These are phyloP conservation scores for Arctocebus calabarensis DNA, from an alignment of 2,797 vertebrate genomes.

Conservation along the genomic window DNA sequence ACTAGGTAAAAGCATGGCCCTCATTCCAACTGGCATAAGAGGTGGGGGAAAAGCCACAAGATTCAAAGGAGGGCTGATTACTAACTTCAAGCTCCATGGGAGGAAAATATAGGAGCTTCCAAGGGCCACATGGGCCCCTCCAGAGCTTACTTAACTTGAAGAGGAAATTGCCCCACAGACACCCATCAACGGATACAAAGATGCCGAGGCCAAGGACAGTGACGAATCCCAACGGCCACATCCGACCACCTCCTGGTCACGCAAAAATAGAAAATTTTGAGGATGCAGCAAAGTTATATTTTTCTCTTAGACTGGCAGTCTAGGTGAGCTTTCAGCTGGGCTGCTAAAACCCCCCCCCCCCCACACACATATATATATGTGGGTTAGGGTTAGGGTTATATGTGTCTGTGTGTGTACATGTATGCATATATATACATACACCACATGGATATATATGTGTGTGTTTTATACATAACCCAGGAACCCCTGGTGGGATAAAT, in stretches of 20 bases:
- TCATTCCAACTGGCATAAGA: not conserved
- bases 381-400: too few species aligned
- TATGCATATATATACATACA: too few species aligned
- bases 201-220: not conserved
- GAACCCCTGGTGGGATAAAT: not conserved
- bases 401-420: too few species aligned
- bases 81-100: not conserved
- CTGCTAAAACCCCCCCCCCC: not conserved
- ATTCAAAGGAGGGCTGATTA: not conserved
- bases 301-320: not conserved
- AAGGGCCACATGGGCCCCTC: slow-evolving; percentile 1
- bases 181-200: slow-evolving; percentile 73
- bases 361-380: too few species aligned
- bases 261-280: slow-evolving; percentile 56
- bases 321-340: not conserved
- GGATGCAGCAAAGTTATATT: slow-evolving; percentile 37
- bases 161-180: slow-evolving; percentile 79
- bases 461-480: not conserved
- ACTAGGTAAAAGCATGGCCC: not conserved
- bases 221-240: slow-evolving; percentile 64
- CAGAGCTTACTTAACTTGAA: slow-evolving; percentile 69
- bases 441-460: too few species aligned
- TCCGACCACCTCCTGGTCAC: not conserved
- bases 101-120: slow-evolving; percentile 22
- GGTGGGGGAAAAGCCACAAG: not conserved